Percentiles rank a stretch among this genome's conserved stretches.
Conservation (phyloP, 1,140 invertebrate species). For the Hyphantria cunea region DNA sequence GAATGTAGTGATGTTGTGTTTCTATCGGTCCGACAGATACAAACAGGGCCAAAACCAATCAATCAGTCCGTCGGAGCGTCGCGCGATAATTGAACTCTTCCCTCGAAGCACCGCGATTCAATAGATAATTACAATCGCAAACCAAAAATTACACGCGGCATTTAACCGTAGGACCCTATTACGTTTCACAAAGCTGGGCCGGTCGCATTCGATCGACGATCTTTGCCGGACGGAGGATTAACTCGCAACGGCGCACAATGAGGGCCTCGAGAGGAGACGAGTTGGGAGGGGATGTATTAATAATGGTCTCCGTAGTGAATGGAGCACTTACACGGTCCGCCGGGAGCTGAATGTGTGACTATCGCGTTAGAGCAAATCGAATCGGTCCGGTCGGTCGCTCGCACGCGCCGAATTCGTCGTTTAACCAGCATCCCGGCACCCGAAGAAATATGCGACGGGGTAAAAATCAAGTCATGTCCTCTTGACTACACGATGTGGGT, state of each 20-base stretch:
- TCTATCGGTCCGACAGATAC: slow-evolving; percentile 67
- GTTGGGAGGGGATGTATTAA: slow-evolving; percentile 69
- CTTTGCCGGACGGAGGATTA: slow-evolving; percentile 69
- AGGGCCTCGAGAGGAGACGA: slow-evolving; percentile 58
- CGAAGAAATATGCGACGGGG: slow-evolving; percentile 42
- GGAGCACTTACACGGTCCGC: slow-evolving; percentile 73
- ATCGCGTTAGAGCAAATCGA: slow-evolving; percentile 76
- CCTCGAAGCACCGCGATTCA: slow-evolving; percentile 62
- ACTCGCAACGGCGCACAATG: slow-evolving; percentile 64
- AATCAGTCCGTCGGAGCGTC: slow-evolving; percentile 70
- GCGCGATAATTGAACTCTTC: slow-evolving; percentile 76
- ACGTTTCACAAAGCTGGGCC: slow-evolving; percentile 65
- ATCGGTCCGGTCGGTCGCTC: slow-evolving; percentile 60
- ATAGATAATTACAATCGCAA: slow-evolving; percentile 78
- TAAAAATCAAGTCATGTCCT: slow-evolving; percentile 26
- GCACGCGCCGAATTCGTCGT: slow-evolving; percentile 68
- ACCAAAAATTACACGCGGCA: slow-evolving; percentile 74
- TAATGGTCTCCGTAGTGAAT: slow-evolving; percentile 72
- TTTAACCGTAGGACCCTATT: slow-evolving; percentile 71
- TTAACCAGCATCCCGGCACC: slow-evolving; percentile 55
- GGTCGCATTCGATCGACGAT: slow-evolving; percentile 63
- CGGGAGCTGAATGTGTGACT: slow-evolving; percentile 75
- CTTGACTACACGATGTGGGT: slow-evolving; percentile 3
- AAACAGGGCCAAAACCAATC: slow-evolving; percentile 70
- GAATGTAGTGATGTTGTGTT: slow-evolving; percentile 51